A percentile compares a stretch with the other conserved stretches of the same genome.
Conservation (phyloP, 2,113 vertebrate species). For the Periophthalmus modestus region DNA sequence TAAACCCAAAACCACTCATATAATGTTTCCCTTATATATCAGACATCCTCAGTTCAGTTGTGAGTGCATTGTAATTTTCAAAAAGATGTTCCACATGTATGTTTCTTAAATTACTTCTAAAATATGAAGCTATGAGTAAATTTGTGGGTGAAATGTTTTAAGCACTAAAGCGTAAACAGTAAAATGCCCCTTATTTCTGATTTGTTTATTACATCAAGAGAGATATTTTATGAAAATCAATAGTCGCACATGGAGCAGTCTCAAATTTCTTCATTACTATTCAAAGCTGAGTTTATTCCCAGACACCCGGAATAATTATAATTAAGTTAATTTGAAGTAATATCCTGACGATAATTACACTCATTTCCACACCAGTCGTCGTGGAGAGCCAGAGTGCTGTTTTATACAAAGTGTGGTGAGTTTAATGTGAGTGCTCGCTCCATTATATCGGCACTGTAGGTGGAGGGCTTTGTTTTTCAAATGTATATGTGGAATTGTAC, state of each 20-base stretch:
- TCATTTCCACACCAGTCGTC: conserved; percentile 40
- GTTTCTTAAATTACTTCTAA: too few species aligned
- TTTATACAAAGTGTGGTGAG: conserved; percentile 1
- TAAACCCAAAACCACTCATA: too few species aligned
- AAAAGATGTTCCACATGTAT: too few species aligned
- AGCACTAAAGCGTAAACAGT: neutral
- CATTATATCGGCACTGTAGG: conserved; percentile 26
- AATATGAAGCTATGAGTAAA: too few species aligned
- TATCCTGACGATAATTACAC: conserved; percentile 30
- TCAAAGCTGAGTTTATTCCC: neutral
- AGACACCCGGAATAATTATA: conserved; percentile 27
- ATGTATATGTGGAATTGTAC: conserved; percentile 26
- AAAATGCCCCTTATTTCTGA: neutral
- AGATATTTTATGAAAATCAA: neutral
- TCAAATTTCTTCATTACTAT: neutral
- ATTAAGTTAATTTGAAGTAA: conserved; percentile 41
- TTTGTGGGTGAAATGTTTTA: too few species aligned
- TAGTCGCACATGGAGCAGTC: neutral
- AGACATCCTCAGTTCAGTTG: too few species aligned
- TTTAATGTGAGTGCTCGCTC: conserved; percentile 31
- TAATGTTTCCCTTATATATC: too few species aligned
- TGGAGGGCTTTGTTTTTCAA: conserved; percentile 48
- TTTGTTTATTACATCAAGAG: neutral
- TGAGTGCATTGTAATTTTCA: too few species aligned
- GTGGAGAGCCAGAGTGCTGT: conserved; percentile 3